Conservation (phyloP, 2,888 invertebrate species). For the Ctena decussata region DNA sequence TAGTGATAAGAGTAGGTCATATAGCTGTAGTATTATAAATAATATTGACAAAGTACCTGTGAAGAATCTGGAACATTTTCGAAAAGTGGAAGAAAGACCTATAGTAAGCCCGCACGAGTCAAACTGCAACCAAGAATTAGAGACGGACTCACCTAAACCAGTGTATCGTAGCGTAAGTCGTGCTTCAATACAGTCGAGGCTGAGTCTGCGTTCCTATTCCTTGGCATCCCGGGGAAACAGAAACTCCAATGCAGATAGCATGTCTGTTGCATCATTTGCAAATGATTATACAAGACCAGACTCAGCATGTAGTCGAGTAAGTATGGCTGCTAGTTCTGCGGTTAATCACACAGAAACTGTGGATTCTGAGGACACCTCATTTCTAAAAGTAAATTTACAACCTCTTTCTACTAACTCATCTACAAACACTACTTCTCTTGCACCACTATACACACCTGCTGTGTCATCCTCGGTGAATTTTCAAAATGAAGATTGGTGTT, state of each 20-base stretch:
- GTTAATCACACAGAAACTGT: background rate
- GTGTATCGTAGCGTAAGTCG: conserved; percentile 54
- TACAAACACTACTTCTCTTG: background rate
- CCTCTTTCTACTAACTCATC: background rate
- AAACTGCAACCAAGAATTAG: conserved; percentile 3
- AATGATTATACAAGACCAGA: background rate
- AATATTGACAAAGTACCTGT: background rate
- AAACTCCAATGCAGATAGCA: conserved; percentile 26
- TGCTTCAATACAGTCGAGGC: conserved; percentile 46
- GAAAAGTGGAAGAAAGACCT: conserved; percentile 1
- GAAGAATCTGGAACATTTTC: background rate
- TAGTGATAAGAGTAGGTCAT: background rate
- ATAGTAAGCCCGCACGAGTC: background rate
- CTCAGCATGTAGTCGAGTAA: background rate
- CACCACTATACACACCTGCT: background rate
- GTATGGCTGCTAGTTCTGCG: background rate
- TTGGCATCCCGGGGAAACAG: conserved; percentile 50
- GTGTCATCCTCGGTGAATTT: background rate
- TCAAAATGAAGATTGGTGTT: background rate
- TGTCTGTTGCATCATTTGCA: background rate
- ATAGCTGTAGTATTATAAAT: background rate
- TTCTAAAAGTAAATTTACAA: background rate
- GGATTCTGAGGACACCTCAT: background rate
- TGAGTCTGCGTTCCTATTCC: conserved; percentile 56
- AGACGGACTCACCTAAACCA: conserved; percentile 26